Base-by-base conservation (phyloP, 1,140 invertebrate species). In the Argopecten irradians region DNA sequence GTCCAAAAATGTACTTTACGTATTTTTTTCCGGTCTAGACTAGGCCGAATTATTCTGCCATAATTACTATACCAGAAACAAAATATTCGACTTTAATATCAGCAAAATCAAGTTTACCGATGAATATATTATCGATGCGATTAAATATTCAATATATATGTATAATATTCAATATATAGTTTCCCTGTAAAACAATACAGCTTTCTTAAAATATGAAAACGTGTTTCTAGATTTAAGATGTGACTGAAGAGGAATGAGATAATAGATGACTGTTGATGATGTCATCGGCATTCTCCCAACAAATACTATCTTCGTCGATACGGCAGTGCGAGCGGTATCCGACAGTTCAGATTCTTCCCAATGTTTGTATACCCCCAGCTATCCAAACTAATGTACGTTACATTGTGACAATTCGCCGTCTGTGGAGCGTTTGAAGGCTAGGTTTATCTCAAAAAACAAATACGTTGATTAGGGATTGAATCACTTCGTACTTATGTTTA, bases 351-450 rank as follows among this genome's bases (percentile, higher is more conserved):
- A 71, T 71, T 71, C 55, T 71, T 71, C n/a, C 28, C 22, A 71
- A 71, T 71, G 55, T 71, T 71, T 71, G 55, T 11, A 71, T n/a
- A 71, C 11, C 55, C 55, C 28, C 55, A 28, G 55, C 16, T 7
- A 71, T 71, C 28, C 55, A 71, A 71, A 28, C 22, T 71, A 71
- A 71, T 71, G 22, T 71, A 71, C 55, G 22, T 71, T 28, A 71
- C 55, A 71, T 71, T 71, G 55, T 71, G 55, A 71, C 55, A 71
- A 71, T 71, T 71, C 55, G 55, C 55, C n/a, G 55, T 71, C 55
- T 71, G 3, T 71, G 55, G 28, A 71, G 55, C 55, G 55, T 71
- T 71, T 71, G 55, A 71, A 71, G 55, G 28, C n/a, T 71, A 8
- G 55, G 55, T 71, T 71, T 71, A 71, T 71, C 55, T 71, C 22